Evolutionary conservation across 1,140 invertebrate genomes (phyloP).

Genomic region (Pseudobourletiella spinata): DNA sequence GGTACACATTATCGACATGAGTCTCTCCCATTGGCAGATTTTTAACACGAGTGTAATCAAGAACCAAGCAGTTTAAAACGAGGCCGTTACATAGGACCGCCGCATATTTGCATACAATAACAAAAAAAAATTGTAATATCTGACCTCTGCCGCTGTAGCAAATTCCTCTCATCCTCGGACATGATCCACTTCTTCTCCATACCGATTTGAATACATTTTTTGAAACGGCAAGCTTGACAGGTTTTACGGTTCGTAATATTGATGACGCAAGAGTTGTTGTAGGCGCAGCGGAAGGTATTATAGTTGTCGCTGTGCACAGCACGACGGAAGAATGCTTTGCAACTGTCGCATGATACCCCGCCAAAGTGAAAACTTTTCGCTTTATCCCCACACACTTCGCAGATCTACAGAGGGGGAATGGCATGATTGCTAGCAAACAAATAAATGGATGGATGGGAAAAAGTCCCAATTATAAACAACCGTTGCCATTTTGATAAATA

Average conservation of each 20-base stretch:
- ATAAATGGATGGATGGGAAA: not conserved
- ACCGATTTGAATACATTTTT: constrained; percentile 43
- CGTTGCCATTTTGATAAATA: too few relatives aligned
- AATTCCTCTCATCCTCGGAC: constrained; percentile 42
- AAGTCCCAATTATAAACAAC: not conserved
- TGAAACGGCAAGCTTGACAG: constrained; percentile 42
- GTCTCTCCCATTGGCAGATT: too few relatives aligned
- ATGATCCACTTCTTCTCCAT: constrained; percentile 47
- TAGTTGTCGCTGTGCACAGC: constrained; percentile 39
- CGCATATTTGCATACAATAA: too few relatives aligned
- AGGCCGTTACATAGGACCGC: too few relatives aligned
- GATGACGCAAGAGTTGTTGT: constrained; percentile 39
- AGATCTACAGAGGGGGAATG: constrained; percentile 35
- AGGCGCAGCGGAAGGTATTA: constrained; percentile 40
- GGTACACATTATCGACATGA: too few relatives aligned
- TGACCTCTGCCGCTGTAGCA: constrained; percentile 39
- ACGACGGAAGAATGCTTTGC: constrained; percentile 43
- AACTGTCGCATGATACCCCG: constrained; percentile 42
- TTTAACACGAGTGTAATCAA: too few relatives aligned
- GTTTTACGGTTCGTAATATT: constrained; percentile 38
- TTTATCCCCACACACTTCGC: constrained; percentile 42
- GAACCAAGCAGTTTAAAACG: too few relatives aligned
- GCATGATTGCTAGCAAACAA: not conserved
- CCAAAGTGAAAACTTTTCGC: constrained; percentile 44
- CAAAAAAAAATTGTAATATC: constrained; percentile 35